Conservation (phyloP, 1,140 invertebrate species). For the Uloborus diversus region DNA sequence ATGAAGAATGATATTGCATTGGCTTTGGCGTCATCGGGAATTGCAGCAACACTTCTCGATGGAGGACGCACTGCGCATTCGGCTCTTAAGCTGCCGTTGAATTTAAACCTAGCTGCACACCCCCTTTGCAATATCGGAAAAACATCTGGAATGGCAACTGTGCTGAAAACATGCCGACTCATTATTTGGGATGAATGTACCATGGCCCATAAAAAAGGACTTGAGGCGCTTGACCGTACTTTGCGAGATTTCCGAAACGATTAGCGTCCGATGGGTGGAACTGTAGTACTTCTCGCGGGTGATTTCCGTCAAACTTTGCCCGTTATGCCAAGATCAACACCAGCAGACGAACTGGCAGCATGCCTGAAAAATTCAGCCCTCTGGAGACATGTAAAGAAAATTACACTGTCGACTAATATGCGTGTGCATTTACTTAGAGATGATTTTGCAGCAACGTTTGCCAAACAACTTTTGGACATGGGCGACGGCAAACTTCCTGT, state of each 20-base stretch:
- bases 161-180: constrained; percentile 27
- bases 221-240: constrained; percentile 57
- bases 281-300: constrained; percentile 63
- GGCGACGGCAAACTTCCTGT: not conserved
- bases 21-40: constrained; percentile 66
- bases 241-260: constrained; percentile 19
- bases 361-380: constrained; percentile 16
- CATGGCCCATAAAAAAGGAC: constrained; percentile 56
- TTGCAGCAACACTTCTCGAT: too few species aligned
- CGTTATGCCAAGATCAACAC: constrained; percentile 57
- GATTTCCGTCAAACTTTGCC: constrained; percentile 68
- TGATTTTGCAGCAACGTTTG: too few species aligned
- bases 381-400: not conserved
- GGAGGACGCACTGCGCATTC: too few species aligned
- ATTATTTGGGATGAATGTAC: constrained; percentile 55
- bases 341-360: constrained; percentile 26
- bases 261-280: constrained; percentile 42
- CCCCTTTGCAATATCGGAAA: too few species aligned
- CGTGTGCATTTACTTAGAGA: not conserved
- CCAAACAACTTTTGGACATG: not conserved
- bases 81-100: too few species aligned
- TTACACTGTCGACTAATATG: not conserved
- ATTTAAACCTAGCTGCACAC: too few species aligned
- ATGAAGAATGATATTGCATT: constrained; percentile 63
- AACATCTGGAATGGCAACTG: too few species aligned